Percentiles rank a stretch among this genome's conserved stretches.
These are phyloP conservation scores for Spilarctia lutea DNA, from an alignment of 2,888 invertebrate genomes.

Conservation along the genomic window DNA sequence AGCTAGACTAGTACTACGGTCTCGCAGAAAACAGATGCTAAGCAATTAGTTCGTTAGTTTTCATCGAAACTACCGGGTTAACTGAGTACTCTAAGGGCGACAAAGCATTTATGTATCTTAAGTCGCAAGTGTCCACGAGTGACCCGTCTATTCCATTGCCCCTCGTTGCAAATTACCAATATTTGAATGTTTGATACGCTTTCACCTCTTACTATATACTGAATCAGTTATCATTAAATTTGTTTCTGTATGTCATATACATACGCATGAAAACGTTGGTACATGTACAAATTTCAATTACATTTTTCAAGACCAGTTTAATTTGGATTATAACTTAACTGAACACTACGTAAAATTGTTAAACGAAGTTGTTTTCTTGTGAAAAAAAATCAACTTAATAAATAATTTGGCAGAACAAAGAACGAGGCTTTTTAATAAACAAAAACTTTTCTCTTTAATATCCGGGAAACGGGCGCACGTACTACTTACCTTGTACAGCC, in stretches of 20 bases:
- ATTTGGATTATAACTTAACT: not conserved
- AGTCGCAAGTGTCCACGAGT: not conserved
- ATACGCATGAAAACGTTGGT: not conserved
- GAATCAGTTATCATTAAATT: not conserved
- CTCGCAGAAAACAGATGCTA: no score
- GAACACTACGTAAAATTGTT: not conserved
- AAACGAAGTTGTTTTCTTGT: not conserved
- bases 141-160: no score
- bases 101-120: not conserved
- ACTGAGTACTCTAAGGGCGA: not conserved
- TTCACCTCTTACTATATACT: no score
- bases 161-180: no score
- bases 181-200: no score
- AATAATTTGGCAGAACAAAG: conserved; percentile 4
- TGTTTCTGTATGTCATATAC: not conserved
- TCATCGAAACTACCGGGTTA: not conserved
- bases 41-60: not conserved
- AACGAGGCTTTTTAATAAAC: conserved; percentile 6
- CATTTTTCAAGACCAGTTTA: not conserved
- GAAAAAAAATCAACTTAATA: conserved; percentile 9
- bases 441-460: conserved; percentile 8
- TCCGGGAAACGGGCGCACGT: not conserved
- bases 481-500: not conserved
- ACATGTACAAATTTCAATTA: not conserved
- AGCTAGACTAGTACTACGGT: no score